phyloP scores from a whole-genome alignment of 2,797 vertebrate species.

The Syngnathus rostellatus region DNA sequence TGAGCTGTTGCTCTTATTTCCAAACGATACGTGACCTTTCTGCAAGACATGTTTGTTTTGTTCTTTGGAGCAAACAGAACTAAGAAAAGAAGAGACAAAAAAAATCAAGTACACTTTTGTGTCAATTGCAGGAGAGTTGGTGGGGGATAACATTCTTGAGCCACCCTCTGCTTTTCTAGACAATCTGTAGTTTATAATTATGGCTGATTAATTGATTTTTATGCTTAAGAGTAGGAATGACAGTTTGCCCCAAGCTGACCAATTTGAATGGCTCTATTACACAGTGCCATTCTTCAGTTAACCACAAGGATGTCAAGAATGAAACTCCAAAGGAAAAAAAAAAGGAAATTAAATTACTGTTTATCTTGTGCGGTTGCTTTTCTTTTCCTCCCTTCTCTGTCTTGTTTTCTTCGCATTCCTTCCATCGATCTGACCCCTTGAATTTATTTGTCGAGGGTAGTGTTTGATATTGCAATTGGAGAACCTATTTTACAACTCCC shows the following conservation, averaged over 20 bases:
- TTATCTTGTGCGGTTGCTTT: slow-evolving; percentile 9
- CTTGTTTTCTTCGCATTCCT: slow-evolving; percentile 1
- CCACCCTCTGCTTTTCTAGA: slow-evolving; percentile 68
- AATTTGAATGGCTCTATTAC: slow-evolving; percentile 42
- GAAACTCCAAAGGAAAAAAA: slow-evolving; percentile 24
- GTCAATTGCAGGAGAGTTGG: slow-evolving; percentile 16
- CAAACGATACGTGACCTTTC: slow-evolving; percentile 39
- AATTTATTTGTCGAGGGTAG: neutral
- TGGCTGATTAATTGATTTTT: slow-evolving; percentile 20
- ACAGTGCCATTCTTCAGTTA: slow-evolving; percentile 27
- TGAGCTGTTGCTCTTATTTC: slow-evolving; percentile 26
- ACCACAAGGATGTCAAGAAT: slow-evolving; percentile 42
- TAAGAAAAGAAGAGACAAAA: neutral
- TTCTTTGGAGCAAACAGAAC: neutral
- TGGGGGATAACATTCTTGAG: slow-evolving; percentile 60
- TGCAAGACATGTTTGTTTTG: slow-evolving; percentile 11
- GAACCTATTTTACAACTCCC: neutral
- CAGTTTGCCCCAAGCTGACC: slow-evolving; percentile 55
- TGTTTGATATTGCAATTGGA: neutral
- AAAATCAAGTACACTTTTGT: neutral
- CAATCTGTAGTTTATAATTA: slow-evolving; percentile 64
- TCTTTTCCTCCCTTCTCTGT: neutral
- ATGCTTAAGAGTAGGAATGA: slow-evolving; percentile 20
- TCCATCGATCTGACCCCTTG: neutral
- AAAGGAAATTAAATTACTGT: slow-evolving; percentile 6